phyloP scores from a whole-genome alignment of 2,113 vertebrate species.

The Brachypodius melanocephalos region DNA sequence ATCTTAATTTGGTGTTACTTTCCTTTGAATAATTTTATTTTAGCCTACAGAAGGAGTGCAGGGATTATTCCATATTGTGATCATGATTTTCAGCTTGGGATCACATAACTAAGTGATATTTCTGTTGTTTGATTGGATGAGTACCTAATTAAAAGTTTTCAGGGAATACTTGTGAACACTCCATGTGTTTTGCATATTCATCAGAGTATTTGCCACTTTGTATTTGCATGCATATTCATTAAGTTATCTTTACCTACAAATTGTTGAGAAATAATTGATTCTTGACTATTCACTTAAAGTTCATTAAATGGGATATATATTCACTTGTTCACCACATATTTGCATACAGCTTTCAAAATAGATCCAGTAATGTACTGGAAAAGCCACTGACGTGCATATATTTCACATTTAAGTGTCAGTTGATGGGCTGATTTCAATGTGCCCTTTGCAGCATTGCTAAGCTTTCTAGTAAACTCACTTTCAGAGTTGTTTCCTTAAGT shows the following conservation, averaged over 20 bases:
- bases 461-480: background rate
- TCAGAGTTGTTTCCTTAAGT: background rate
- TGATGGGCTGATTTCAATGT: background rate
- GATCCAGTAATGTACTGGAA: background rate
- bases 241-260: background rate
- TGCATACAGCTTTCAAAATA: background rate
- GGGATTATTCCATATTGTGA: background rate
- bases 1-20: background rate
- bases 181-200: background rate
- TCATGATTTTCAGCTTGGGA: background rate
- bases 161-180: background rate
- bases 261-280: background rate
- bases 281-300: background rate
- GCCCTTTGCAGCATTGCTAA: background rate
- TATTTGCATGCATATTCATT: background rate
- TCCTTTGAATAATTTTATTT: background rate
- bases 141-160: background rate
- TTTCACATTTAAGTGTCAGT: background rate
- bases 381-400: rapidly evolving
- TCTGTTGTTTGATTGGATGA: background rate
- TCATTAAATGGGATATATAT: background rate
- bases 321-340: background rate
- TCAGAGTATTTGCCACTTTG: background rate
- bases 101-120: background rate
- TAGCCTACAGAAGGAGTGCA: background rate